These are phyloP conservation scores for Chelonus insularis DNA, from an alignment of 1,140 invertebrate species.

Conservation along the genomic window DNA sequence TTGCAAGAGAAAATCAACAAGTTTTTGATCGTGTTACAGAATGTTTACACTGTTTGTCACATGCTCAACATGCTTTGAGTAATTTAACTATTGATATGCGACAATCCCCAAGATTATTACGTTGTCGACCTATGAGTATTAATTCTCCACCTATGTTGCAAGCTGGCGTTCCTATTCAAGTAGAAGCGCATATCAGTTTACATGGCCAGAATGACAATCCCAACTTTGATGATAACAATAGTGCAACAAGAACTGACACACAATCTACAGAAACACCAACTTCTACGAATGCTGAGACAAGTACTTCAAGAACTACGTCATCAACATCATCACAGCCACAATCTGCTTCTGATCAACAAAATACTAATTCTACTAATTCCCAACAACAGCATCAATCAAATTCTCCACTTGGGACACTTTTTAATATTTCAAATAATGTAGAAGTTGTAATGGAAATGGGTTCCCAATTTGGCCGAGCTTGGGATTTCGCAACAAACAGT, in stretches of 20 bases:
- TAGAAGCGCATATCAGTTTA: conserved; percentile 65
- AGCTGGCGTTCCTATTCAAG: conserved; percentile 69
- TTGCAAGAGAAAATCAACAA: conserved; percentile 66
- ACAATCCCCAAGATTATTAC: conserved; percentile 67
- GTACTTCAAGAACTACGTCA: conserved; percentile 10
- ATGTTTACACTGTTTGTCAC: conserved; percentile 80
- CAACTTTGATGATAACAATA: conserved; percentile 40
- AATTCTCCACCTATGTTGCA: conserved; percentile 69
- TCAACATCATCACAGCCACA: conserved; percentile 32
- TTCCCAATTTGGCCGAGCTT: conserved; percentile 33
- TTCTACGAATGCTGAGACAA: conserved; percentile 26
- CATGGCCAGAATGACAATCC: conserved; percentile 45
- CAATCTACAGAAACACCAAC: conserved; percentile 37
- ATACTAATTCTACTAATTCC: conserved; percentile 23
- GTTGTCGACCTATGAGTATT: conserved; percentile 73
- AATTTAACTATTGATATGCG: conserved; percentile 78
- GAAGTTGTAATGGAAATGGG: conserved; percentile 73
- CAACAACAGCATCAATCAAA: conserved; percentile 37
- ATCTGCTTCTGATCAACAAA: conserved; percentile 34
- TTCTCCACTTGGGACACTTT: conserved; percentile 44
- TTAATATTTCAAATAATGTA: conserved; percentile 60
- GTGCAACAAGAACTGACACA: conserved; percentile 27
- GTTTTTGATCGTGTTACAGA: conserved; percentile 75
- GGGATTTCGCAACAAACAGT: conserved; percentile 1
- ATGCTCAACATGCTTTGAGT: conserved; percentile 85